Evolutionary conservation across 2,797 vertebrate species (phyloP).

Genomic region (Sebastes glaucus): DNA sequence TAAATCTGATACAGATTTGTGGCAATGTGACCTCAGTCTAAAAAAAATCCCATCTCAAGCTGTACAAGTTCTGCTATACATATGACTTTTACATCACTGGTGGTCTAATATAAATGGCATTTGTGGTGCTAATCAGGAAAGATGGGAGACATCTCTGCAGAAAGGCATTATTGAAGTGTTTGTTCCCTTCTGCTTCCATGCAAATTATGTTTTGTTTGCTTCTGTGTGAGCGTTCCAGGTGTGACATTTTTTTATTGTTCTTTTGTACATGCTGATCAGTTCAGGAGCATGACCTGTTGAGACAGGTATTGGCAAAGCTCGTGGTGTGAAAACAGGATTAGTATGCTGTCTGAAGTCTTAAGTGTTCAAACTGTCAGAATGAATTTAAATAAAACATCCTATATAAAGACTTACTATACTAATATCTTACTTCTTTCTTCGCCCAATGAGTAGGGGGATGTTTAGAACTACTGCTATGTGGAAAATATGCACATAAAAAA

Average conservation of each 20-base stretch:
- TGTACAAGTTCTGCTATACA: background rate
- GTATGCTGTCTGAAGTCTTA: constrained; percentile 3
- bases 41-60: background rate
- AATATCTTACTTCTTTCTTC: background rate
- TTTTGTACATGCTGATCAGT: constrained; percentile 4
- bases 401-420: background rate
- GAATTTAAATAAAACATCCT: background rate
- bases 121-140: background rate
- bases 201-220: constrained; percentile 1
- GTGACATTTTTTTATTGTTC: constrained; percentile 12
- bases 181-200: background rate
- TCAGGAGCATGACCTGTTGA: constrained; percentile 31
- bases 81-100: background rate
- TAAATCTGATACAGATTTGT: background rate
- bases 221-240: constrained; percentile 6
- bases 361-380: background rate
- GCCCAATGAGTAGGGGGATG: background rate
- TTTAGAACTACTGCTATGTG: background rate
- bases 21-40: background rate
- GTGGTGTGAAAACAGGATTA: constrained; percentile 17
- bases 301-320: constrained; percentile 29
- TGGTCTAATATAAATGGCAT: background rate
- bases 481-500: background rate
- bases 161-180: background rate
- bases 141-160: background rate